Percentiles rank a stretch among this genome's conserved stretches.
Conservation (phyloP, 2,888 invertebrate genomes). For the Leptinotarsa rubiginosa region DNA sequence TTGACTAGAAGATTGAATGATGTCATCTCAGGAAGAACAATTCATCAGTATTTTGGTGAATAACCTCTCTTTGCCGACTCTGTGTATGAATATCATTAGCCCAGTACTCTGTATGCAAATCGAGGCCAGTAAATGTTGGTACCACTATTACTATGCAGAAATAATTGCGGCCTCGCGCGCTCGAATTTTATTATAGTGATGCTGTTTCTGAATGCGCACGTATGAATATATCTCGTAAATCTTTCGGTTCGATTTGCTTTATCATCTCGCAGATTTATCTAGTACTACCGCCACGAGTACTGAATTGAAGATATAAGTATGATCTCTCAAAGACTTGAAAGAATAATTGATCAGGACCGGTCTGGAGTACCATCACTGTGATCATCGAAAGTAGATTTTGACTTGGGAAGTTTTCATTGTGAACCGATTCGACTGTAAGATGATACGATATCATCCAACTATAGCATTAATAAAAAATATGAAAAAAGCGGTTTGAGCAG, state of each 20-base stretch:
- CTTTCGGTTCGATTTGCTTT: not conserved
- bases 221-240: not conserved
- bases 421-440: no score
- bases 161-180: not conserved
- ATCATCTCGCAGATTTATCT: not conserved
- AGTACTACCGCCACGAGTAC: not conserved
- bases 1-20: no score
- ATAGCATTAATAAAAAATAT: no score
- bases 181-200: not conserved
- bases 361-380: no score
- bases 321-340: no score
- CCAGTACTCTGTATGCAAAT: not conserved
- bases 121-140: not conserved
- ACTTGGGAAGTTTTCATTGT: no score
- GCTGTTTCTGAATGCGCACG: not conserved
- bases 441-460: no score
- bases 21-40: not conserved
- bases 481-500: no score
- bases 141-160: not conserved
- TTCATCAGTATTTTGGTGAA: not conserved
- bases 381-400: no score
- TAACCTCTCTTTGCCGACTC: not conserved
- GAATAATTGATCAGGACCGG: no score
- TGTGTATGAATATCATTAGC: conserved; percentile 2
- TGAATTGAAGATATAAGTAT: not conserved